Evolutionary conservation across 2,113 vertebrate species (phyloP), one percentile per base, ranked within the genome.

Genomic region (Tachysurus fulvidraco): DNA sequence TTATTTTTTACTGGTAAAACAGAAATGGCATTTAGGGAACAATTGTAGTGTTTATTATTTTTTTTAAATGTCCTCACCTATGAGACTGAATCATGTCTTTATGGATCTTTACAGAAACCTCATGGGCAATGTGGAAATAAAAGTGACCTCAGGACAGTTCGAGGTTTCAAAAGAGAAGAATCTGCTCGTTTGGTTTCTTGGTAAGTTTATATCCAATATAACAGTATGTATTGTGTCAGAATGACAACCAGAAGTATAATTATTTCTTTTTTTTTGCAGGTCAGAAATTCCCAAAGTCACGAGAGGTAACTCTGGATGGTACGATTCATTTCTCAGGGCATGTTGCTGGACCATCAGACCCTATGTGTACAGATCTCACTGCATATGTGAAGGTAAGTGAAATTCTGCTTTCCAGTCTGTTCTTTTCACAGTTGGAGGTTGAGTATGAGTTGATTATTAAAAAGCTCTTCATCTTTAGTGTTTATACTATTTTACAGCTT

Each of bases 241-340:
- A 30, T 41, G 74, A 78, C 7, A 10, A 78, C 13, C n/a, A 78
- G 17, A 62, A n/a, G 28, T 28, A 21, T 86, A 14, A 9, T 6
- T 84, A 50, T 52, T 64, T 73, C 41, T 2, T 6, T 57, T 25
- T n/a, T 14, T 44, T 7, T 28, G 8, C 65, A 98, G 98, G 97
- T 85, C 97, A 97, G 92, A 99, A 96, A 92, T 99, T 99, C 89
- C 97, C 97, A 46, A 98, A 96, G 88, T 97, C 95, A 84, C 93
- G 96, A 87, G 96, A 98, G 92, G 95, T 97, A 89, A 95, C 93
- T 23, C 94, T 99, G 90, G 94, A 96, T 54, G 97, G 96, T 87
- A 94, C 92, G 11, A 77, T 98, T 87, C 92, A 90, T 87, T 99
- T 98, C 89, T 90, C 92, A 64, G 96, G 94, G n/a, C 89, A 91